Evolutionary conservation across 1,140 invertebrate species (phyloP), one percentile per base, ranked within the genome.

Genomic region (Teleopsis dalmanni): DNA sequence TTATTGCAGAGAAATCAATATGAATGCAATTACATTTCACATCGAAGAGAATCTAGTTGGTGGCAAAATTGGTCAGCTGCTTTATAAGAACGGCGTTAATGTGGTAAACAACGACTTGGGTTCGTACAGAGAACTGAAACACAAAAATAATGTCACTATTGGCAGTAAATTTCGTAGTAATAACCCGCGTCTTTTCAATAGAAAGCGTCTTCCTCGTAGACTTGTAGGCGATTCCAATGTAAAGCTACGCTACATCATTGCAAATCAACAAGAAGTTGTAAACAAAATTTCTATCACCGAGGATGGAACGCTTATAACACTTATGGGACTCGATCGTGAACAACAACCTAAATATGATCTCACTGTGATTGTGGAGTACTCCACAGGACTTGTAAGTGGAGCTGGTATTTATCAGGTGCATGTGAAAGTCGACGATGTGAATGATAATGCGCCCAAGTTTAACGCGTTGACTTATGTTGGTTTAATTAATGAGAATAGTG

Each of bases 371-470:
- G 84, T 82, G 10, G 84, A 89, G 65, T 84, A 81, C 56, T 76
- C 71, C 27, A 79, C 81, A 64, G 81, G 81, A 6, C 58, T 77
- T 43, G 74, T 78, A 18, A 78, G 77, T 48, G 82, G 81, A 4
- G 79, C 83, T 22, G 83, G 81, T 3, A 80, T 87, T 37, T 87
- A 85, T 59, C 84, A 87, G 76, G 80, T 92, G 2, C 81, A 77
- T 8, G 76, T 95, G 11, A 72, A 81, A 23, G 86, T 95, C 1
- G 81, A 88, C 42, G 91, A 95, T 65, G 87, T 91, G 45, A 95
- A 95, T 64, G 91, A 95, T 62, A 91, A 95, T 65, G 80, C 89
- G 4, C 92, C 92, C 10, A 71, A 81, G 45, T 94, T 95, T 69
- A 79, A 84, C 36, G 72, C 76, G 11, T 57, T 73, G 2, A 63